Evolutionary conservation across 92 coral and sea anemone species (phyloP), one percentile per base, ranked within the genome.

Genomic region (Chrysogorgia sp.): DNA sequence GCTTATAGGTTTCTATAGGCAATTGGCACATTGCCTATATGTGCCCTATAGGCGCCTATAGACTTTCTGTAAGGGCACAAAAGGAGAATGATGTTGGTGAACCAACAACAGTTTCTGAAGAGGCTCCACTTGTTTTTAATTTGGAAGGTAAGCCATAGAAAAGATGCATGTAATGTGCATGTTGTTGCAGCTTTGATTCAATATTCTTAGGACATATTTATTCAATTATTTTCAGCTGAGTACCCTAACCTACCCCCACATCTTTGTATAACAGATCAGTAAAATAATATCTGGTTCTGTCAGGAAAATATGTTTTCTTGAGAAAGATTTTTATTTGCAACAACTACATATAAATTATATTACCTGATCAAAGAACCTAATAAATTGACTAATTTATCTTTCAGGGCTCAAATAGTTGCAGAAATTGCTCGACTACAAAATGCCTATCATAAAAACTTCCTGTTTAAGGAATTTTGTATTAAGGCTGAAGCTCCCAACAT

Each of bases 351-450:
- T 37, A 12, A n/a, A n/a, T n/a, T n/a, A n/a, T n/a, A n/a, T n/a
- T n/a, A n/a, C n/a, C n/a, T 37, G 43, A 37, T 37, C 5, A 37
- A 37, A 4, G 43, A 37, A 5, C 43, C 12, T 37, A 37, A 5
- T 37, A 37, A 37, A 37, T 37, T 37, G 43, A 37, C 5, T 52
- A 3, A 17, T 52, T 52, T 23, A 52, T 52, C 26, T 52, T 52
- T 7, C 59, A 52, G 59, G 59, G 20, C 59, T 17, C 59, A 52
- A 52, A 17, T 52, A 52, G 59, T 52, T 52, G 59, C 6, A 52
- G 59, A 64, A 34, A 34, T 64, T 64, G 47, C 26, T n/a, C 71
- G 71, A 32, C 71, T 64, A 7, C 71, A 64, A 22, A 64, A 64
- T 64, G 71, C 71, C 28, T 64, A 29, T 21, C 32, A 29, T 21